These are phyloP conservation scores for Aspidapion aeneum DNA, from an alignment of 2,888 invertebrate species.

Conservation along the genomic window DNA sequence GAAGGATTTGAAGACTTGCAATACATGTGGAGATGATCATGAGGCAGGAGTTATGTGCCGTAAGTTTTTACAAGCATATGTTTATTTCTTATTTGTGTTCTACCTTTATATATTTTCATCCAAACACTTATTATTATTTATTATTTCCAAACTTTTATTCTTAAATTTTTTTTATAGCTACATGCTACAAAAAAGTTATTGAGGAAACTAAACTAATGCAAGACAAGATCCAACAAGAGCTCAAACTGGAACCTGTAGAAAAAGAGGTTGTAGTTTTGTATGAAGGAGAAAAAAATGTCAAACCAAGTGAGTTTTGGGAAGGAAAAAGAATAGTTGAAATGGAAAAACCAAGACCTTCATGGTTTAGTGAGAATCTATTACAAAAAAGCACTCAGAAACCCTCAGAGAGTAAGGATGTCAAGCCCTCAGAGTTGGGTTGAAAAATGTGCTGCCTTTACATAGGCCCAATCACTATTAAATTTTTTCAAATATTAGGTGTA, in stretches of 20 bases:
- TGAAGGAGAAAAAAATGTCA: constrained; percentile 70
- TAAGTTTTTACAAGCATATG: too few relatives aligned
- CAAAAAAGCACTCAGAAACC: constrained; percentile 73
- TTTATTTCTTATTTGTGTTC: too few relatives aligned
- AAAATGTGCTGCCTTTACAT: too few relatives aligned
- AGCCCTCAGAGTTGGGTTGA: constrained; percentile 69
- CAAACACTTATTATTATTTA: too few relatives aligned
- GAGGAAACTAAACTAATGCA: constrained; percentile 80
- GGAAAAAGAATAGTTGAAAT: constrained; percentile 85
- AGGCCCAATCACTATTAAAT: too few relatives aligned
- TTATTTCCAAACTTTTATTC: too few relatives aligned
- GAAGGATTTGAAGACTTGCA: constrained; percentile 70
- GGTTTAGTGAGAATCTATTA: constrained; percentile 84
- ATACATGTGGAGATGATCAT: constrained; percentile 80
- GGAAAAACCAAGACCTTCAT: constrained; percentile 77
- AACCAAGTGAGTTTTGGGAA: constrained; percentile 58
- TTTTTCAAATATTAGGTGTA: too few relatives aligned
- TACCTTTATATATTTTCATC: too few relatives aligned
- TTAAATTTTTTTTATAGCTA: constrained; percentile 60
- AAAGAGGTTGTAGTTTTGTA: constrained; percentile 84
- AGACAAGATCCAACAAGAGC: constrained; percentile 65
- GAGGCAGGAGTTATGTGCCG: constrained; percentile 78
- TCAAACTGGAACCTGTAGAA: constrained; percentile 71
- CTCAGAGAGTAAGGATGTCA: constrained; percentile 67
- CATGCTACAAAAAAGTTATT: constrained; percentile 81